Conservation (phyloP, 2,113 vertebrate genomes). For the Serilophus lunatus region DNA sequence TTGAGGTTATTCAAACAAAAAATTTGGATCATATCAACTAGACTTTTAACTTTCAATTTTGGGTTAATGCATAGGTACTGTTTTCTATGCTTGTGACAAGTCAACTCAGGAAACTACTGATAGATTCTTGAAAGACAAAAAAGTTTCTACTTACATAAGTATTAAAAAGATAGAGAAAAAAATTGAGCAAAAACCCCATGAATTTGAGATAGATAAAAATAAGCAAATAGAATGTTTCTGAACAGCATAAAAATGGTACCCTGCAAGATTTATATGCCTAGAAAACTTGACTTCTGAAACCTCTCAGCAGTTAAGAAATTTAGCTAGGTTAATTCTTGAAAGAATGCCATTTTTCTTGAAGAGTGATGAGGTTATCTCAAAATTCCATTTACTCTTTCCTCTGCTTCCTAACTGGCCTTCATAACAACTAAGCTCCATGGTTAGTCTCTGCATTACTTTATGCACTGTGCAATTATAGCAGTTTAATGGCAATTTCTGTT, state of each 20-base stretch:
- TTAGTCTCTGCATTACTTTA: neutral
- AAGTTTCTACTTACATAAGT: fast-evolving
- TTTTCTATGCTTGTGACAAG: neutral
- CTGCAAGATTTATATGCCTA: neutral
- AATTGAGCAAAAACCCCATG: neutral
- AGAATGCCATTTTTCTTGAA: neutral
- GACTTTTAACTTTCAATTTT: neutral
- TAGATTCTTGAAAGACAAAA: neutral
- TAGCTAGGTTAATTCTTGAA: neutral
- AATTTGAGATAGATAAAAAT: neutral
- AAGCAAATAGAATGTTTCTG: neutral
- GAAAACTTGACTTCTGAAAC: neutral
- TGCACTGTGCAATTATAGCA: neutral
- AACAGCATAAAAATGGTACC: neutral
- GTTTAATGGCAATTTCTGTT: neutral
- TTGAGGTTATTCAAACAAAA: neutral
- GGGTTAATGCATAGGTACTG: neutral
- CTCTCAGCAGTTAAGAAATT: neutral
- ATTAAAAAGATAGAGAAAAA: neutral
- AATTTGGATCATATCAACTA: neutral
- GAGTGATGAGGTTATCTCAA: neutral
- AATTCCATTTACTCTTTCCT: neutral
- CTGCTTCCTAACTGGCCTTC: neutral
- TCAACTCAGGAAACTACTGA: neutral
- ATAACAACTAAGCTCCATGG: neutral